Evolutionary conservation across 2,113 vertebrate genomes (phyloP), one percentile per base, ranked within the genome.

Genomic region (Morphnarchus princeps): DNA sequence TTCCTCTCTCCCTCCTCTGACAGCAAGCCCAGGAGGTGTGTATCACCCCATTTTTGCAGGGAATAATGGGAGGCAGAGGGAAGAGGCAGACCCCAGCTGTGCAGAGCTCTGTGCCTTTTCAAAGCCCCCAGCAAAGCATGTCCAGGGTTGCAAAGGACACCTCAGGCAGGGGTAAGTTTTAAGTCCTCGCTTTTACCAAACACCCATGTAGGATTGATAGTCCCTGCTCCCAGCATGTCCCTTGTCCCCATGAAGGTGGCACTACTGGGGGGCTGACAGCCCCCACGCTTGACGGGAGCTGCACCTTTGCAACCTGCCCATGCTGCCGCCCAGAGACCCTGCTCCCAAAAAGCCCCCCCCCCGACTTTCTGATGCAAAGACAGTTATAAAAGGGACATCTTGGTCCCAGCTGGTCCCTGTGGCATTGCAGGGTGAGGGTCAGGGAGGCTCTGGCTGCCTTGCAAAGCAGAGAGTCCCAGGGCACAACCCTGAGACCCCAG

Each of bases 391-490:
- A 83, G 47, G 36, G n/a, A 58, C 40, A 19, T 31, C 36, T 50
- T 10, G 18, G 20, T 47, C 65, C 54, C 38, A 52, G 31, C 19
- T 4, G 0, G 12, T n/a, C 29, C 29, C 31, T 0, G 0, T 5
- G 1, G 20, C 2, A 2, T 31, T 22, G 55, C 49, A 58, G 34
- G 49, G 29, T 22, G 50, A 58, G 57, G 63, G 43, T 49, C 49
- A 25, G 42, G 69, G 69, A 66, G 16, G 47, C 9, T 67, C 10
- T 5, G 3, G 29, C 24, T 57, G 19, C 49, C 13, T 13, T 18
- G 34, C 32, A n/a, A 38, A 79, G 54, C 7, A 0, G 36, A n/a
- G 49, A 49, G 22, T 3, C 40, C 32, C 36, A 28, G 26, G 20
- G 24, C 34, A 66, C 13, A 47, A 32, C 40, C 40, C 34, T 4